Evolutionary conservation across 53 echinoderm and acorn worm species (phyloP), one percentile per base, ranked within the genome.

Genomic region (Echinometra lucunter): DNA sequence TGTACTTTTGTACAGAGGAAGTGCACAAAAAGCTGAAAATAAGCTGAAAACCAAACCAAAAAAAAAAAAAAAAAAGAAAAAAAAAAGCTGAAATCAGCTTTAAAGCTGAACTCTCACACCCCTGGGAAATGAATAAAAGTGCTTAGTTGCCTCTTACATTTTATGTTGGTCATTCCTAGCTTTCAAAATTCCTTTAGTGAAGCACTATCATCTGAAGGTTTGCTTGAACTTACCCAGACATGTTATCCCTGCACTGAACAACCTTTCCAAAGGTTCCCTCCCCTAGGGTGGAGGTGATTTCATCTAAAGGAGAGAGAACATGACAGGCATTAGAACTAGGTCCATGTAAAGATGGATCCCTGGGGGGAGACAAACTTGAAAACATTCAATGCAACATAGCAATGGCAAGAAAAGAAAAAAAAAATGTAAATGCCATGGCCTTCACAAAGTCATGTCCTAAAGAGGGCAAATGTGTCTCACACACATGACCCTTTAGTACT

Each of bases 191-290:
- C 9, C 9, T 49, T 49, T 49, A 49, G 49, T 49, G 4, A 9
- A 49, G 4, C 9, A 53, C 53, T 13, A 53, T 53, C 13, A 53
- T 53, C 53, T 11, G 13, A 53, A 11, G 53, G 5, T 53, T 53
- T 13, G 9, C 5, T 4, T 53, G 53, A 53, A 53, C 96, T 96
- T 92, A 97, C 95, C 94, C 92, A 88, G 95, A 38, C 81, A 93
- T 94, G n/a, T 89, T 63, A 90, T 98, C 98, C 91, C 96, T 97
- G 66, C 98, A 98, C 69, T 96, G 96, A 15, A 97, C 97, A 8
- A 98, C 98, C 89, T 98, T 98, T 23, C 98, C 98, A 94, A 98
- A 98, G 12, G 98, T 98, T 30, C 98, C 98, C 95, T 98, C 98
- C 32, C 98, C 98, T 42, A 98, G 95, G 16, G 98, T 98, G 27